Evolutionary conservation across 2,113 vertebrate species (phyloP), one percentile per base, ranked within the genome.

Genomic region (Serinus canaria): DNA sequence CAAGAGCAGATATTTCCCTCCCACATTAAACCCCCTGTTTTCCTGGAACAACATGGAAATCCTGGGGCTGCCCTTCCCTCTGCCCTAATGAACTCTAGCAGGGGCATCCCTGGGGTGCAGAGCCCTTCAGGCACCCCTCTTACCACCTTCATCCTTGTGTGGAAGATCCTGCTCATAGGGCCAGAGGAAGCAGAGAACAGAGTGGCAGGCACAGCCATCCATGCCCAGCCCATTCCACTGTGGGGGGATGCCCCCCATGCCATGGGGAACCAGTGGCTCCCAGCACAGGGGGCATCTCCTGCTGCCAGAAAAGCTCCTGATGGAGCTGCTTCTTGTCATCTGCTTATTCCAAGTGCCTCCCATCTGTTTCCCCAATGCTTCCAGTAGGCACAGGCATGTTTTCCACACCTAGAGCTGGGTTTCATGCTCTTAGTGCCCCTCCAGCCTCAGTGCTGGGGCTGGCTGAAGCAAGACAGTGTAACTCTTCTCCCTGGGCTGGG

Each of bases 261-360:
- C 6, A 0, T 11, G 28, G 68, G 21, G 19, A 35, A 10, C 33
- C 64, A 15, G 33, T 27, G 23, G 41, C 69, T 91, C 60, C 60
- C 46, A 25, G 21, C 0, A 0, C 3, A 2, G 9, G 28, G 10
- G 11, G 2, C 25, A 47, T 35, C 55, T 18, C 17, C 63, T 72
- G 63, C 49, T 3, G 1, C 52, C 9, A 5, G 28, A 52, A 28
- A 1, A 46, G 41, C 49, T 87, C n/a, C 31, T 0, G 0, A 4
- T 2, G 3, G 30, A 69, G 60, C 46, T 15, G 10, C 62, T 44
- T 43, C 43, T 28, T 3, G 0, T 22, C 23, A 9, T 11, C 10
- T 59, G 18, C 55, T 52, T 31, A 2, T 31, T 28, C 44, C 58
- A 27, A 18, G 53, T 31, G 28, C 67, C 33, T 63, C 52, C 47